Evolutionary conservation across 2,888 invertebrate species (phyloP).

Genomic region (Tetranychus truncatus): DNA sequence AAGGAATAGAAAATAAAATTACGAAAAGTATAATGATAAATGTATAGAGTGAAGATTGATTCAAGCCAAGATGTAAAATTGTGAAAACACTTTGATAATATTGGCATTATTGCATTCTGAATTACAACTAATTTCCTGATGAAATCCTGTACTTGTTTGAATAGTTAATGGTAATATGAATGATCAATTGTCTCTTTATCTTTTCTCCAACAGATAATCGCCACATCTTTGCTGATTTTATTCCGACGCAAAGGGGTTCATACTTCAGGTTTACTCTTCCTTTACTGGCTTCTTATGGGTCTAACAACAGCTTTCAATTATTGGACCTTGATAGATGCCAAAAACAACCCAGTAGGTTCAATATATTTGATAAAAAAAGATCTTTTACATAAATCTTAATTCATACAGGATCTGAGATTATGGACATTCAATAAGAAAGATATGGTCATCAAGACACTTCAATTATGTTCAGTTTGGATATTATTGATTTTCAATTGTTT

Average conservation of each 20-base stretch:
- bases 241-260: constrained; percentile 57
- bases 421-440: background rate
- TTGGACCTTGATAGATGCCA: constrained; percentile 31
- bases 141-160: background rate
- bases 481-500: background rate
- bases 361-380: background rate
- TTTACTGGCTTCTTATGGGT: constrained; percentile 51
- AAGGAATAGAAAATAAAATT: no score
- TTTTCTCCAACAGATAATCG: background rate
- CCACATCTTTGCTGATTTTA: background rate
- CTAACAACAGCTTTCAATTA: background rate
- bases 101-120: no score
- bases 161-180: background rate
- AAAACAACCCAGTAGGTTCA: background rate
- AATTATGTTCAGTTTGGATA: background rate
- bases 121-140: background rate
- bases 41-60: no score
- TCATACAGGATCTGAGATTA: background rate
- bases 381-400: background rate
- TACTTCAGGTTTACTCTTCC: constrained; percentile 70
- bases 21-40: no score
- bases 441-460: background rate
- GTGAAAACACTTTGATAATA: no score
- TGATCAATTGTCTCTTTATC: background rate
- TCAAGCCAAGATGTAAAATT: no score